phyloP scores from a whole-genome alignment of 2,888 invertebrate genomes.

The Cephus nigrinus region DNA sequence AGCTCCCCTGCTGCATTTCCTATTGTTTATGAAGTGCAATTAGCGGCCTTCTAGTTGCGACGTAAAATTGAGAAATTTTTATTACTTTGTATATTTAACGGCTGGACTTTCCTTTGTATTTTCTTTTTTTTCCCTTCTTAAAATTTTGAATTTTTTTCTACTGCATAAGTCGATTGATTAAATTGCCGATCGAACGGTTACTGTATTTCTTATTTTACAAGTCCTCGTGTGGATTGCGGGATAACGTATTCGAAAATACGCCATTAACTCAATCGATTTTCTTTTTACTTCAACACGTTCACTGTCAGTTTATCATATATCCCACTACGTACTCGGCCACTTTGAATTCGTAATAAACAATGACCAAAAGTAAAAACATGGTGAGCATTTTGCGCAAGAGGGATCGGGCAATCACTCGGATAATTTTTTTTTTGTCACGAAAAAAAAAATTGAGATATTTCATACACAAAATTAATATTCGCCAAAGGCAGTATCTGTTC shows the following conservation, averaged over 20 bases:
- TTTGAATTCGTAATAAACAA: constrained; percentile 28
- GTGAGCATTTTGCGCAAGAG: constrained; percentile 12
- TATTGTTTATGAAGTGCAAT: constrained; percentile 40
- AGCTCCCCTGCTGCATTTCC: constrained; percentile 9
- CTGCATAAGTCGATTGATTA: background rate
- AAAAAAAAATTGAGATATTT: background rate
- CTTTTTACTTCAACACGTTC: background rate
- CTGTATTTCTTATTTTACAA: background rate
- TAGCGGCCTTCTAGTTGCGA: background rate
- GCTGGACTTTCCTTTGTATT: background rate
- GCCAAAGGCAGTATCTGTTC: constrained; percentile 13
- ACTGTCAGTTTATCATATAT: background rate
- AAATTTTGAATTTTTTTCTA: background rate
- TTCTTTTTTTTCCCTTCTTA: background rate
- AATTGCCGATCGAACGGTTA: background rate
- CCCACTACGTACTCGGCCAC: constrained; percentile 25
- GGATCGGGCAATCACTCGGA: background rate
- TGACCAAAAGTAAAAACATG: constrained; percentile 22
- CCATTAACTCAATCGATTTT: too few species aligned
- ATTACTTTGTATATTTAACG: background rate
- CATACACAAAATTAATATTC: background rate
- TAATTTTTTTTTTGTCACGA: background rate
- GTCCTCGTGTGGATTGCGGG: background rate
- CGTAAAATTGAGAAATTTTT: background rate
- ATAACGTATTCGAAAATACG: background rate